Base-by-base conservation (phyloP, 2,888 invertebrate species). In the Lithophane semibrunnea region DNA sequence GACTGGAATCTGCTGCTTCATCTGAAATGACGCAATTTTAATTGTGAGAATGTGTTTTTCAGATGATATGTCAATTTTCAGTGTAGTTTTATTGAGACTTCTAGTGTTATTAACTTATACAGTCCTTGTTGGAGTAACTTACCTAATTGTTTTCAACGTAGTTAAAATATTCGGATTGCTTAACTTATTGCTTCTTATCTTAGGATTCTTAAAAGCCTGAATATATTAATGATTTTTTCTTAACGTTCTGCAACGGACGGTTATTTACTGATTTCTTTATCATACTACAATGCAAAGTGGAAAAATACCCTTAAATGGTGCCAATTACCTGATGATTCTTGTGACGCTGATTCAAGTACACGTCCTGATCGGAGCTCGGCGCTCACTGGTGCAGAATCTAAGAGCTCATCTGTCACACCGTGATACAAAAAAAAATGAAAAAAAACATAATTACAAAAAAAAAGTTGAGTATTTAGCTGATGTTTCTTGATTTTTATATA, bases 321-420 rank as follows among this genome's bases (percentile, higher is more conserved):
- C 7, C 16, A 63, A 58, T 69, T 84, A 83, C 83, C 83, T 83
- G 83, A 77, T 63, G 81, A 72, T 74, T 83, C 83, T 56, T 69
- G 71, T 61, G 84, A 81, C n/a, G 73, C 66, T 61, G 83, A 68
- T 24, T 65, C 64, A 2, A 72, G 37, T 29, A 77, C 4, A 54
- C 0, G 54, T 68, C 84, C 84, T 24, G 81, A 69, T 24, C 77
- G 71, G 37, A 84, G 81, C 68, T 84, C 83, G 65, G 44, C 65
- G 77, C 84, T 84, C 47, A 52, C 81, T 69, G 81, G 60, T 60
- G 71, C 68, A 9, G 83, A 79, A 54, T 80, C 80, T 82, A 56
- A 64, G 21, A 79, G 70, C 66, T 86, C 86, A 75, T 75, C 83
- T 86, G 77, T 77, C 12, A 54, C 16, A 64, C 0, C 64, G 49